Evolutionary conservation across 2,797 vertebrate species (phyloP).

Genomic region (Prionace glauca): DNA sequence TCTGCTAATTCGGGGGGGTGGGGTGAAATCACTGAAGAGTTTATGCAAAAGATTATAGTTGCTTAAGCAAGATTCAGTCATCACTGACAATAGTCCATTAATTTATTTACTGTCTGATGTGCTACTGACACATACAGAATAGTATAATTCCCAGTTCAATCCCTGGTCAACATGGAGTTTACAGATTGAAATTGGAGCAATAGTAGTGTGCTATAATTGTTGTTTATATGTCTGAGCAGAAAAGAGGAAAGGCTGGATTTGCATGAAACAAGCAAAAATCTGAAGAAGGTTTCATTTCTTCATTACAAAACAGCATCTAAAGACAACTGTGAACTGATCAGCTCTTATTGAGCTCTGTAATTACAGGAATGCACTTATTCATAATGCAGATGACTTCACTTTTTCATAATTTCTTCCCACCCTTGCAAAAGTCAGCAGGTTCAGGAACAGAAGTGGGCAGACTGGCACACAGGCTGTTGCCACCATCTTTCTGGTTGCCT

Average conservation of each 20-base stretch:
- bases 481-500: no score
- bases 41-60: neutral
- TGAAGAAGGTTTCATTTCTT: no score
- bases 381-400: no score
- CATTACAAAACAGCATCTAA: no score
- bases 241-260: neutral
- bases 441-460: no score
- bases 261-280: no score
- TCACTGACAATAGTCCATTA: neutral
- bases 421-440: no score
- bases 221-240: neutral
- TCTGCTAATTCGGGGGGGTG: neutral
- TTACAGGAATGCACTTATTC: no score
- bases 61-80: neutral
- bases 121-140: neutral
- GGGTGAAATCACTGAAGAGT: neutral
- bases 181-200: neutral
- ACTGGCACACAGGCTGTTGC: no score
- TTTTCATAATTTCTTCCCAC: no score
- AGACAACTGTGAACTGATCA: no score
- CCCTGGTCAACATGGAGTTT: neutral
- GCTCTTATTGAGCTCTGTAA: no score
- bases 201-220: neutral
- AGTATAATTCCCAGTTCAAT: neutral
- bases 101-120: neutral